Percentiles rank a stretch among this genome's conserved stretches.
Conservation (phyloP, 2,797 vertebrate species). For the Malacoraja senta region DNA sequence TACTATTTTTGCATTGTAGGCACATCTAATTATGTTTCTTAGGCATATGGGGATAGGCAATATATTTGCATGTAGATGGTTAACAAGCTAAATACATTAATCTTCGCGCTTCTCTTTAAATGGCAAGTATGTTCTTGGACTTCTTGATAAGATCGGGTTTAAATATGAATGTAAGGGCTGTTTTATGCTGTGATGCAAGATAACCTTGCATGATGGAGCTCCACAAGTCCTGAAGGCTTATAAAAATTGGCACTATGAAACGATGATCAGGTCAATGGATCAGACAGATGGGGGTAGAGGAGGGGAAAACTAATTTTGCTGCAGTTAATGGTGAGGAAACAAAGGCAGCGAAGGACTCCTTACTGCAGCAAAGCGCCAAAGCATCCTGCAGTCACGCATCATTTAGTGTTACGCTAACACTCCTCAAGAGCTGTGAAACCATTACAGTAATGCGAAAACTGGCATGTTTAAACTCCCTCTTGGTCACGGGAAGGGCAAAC, state of each 20-base stretch:
- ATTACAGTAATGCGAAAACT: conserved; percentile 60
- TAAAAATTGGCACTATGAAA: conserved; percentile 38
- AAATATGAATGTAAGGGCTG: conserved; percentile 38
- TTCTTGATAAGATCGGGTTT: conserved; percentile 38
- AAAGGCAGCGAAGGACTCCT: conserved; percentile 65
- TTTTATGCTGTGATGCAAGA: conserved; percentile 27
- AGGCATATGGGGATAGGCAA: conserved; percentile 27
- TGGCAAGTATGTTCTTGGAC: conserved; percentile 31
- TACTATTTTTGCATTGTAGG: conserved; percentile 23
- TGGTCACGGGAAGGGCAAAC: conserved; percentile 80
- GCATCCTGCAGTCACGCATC: conserved; percentile 67
- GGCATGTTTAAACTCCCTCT: conserved; percentile 59
- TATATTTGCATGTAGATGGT: conserved; percentile 34
- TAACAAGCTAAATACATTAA: conserved; percentile 36
- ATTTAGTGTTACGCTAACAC: conserved; percentile 67
- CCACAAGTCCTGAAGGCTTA: conserved; percentile 36
- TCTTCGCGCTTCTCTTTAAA: conserved; percentile 31
- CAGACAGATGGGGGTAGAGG: conserved; percentile 38
- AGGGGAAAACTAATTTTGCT: conserved; percentile 67
- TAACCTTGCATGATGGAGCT: conserved; percentile 34
- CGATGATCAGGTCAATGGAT: conserved; percentile 37
- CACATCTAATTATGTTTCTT: conserved; percentile 35
- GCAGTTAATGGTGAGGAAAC: conserved; percentile 73
- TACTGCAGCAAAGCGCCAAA: conserved; percentile 61
- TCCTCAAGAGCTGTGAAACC: conserved; percentile 71